These are phyloP conservation scores for Mobula birostris DNA, from an alignment of 2,113 vertebrate species.

Conservation along the genomic window DNA sequence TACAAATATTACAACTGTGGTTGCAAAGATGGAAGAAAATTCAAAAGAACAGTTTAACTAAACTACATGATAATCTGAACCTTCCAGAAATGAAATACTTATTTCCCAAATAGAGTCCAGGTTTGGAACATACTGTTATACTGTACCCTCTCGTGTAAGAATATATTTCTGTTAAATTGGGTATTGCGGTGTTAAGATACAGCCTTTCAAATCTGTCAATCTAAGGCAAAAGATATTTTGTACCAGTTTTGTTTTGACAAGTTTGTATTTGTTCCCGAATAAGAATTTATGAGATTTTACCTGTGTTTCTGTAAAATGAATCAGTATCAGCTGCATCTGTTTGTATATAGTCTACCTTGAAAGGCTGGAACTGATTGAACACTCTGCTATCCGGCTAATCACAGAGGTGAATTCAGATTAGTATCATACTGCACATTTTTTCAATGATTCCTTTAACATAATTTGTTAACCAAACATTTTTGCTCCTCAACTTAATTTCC, in stretches of 20 bases:
- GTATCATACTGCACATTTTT: background rate
- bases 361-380: background rate
- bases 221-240: background rate
- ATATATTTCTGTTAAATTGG: background rate
- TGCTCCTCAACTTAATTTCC: background rate
- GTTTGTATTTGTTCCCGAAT: slow-evolving; percentile 4
- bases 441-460: background rate
- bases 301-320: slow-evolving; percentile 5
- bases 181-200: background rate
- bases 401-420: background rate
- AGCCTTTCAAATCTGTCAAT: slow-evolving; percentile 26
- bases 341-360: background rate
- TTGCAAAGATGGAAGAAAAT: background rate
- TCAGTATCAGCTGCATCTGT: background rate
- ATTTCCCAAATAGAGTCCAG: background rate
- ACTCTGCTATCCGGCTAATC: background rate
- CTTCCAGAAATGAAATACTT: background rate
- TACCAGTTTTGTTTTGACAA: slow-evolving; percentile 18
- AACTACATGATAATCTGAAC: background rate
- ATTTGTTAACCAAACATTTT: background rate
- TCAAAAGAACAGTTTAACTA: background rate
- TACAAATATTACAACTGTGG: background rate
- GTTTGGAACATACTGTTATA: background rate
- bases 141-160: background rate
- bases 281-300: slow-evolving; percentile 11